Conservation (phyloP, 1,140 invertebrate species). For the Tetramorium alpestre region DNA sequence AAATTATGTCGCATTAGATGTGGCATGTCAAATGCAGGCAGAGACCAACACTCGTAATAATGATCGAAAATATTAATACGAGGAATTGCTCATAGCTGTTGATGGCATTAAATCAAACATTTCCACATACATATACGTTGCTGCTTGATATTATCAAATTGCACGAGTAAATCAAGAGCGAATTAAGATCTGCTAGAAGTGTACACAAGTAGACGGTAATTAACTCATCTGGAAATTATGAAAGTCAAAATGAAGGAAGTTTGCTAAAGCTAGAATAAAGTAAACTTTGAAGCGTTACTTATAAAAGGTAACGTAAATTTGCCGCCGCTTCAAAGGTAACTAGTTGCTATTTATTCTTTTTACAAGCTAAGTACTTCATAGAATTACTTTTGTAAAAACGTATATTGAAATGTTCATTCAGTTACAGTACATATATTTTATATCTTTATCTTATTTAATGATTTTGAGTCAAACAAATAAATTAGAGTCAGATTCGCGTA, state of each 20-base stretch:
- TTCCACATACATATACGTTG: neutral
- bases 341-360: constrained; percentile 50
- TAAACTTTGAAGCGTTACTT: constrained; percentile 60
- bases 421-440: neutral
- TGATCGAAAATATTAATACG: constrained; percentile 37
- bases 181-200: constrained; percentile 47
- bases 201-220: constrained; percentile 45
- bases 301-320: constrained; percentile 59
- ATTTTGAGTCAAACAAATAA: neutral
- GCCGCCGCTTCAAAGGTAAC: constrained; percentile 53
- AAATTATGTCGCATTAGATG: constrained; percentile 56
- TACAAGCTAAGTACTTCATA: constrained; percentile 31
- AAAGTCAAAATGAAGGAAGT: constrained; percentile 44
- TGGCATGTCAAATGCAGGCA: constrained; percentile 66
- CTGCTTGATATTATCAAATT: constrained; percentile 47
- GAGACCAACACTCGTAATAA: constrained; percentile 30
- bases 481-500: neutral
- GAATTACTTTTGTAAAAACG: constrained; percentile 14
- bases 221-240: constrained; percentile 43
- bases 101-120: constrained; percentile 24
- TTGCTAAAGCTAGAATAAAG: constrained; percentile 30
- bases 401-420: constrained; percentile 45
- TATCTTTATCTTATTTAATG: constrained; percentile 1
- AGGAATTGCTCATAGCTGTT: neutral
- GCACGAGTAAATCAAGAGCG: constrained; percentile 50